Conservation (phyloP, 2,797 vertebrate genomes). For the Sebastes hubbsi region DNA sequence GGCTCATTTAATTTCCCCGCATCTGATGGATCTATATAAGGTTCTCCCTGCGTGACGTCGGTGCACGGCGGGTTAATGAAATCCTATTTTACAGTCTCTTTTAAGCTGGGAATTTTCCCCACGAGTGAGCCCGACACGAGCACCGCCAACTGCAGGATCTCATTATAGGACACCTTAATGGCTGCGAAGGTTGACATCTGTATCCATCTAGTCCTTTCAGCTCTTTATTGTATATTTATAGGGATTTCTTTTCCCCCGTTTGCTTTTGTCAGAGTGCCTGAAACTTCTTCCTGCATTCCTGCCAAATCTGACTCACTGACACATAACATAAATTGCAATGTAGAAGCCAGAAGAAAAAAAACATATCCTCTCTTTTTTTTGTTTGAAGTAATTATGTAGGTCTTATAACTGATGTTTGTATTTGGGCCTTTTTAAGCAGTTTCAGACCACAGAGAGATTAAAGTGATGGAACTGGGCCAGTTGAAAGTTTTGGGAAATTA, state of each 20-base stretch:
- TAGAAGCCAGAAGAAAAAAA: background rate
- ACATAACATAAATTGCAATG: background rate
- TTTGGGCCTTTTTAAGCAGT: background rate
- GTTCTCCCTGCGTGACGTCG: background rate
- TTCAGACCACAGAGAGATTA: background rate
- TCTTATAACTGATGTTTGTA: background rate
- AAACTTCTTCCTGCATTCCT: background rate
- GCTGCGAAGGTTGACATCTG: conserved; percentile 1
- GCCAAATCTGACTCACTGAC: conserved; percentile 13
- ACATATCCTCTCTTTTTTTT: background rate
- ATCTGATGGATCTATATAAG: background rate
- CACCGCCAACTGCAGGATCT: background rate
- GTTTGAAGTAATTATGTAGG: background rate
- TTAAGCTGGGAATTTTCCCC: background rate
- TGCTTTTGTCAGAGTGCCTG: background rate
- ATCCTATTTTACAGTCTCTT: background rate
- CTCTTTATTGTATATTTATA: background rate
- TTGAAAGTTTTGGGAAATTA: background rate
- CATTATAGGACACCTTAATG: background rate
- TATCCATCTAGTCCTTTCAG: background rate
- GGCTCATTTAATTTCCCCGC: conserved; percentile 5
- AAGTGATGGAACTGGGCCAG: background rate
- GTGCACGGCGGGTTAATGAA: background rate
- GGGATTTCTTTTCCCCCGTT: too few relatives aligned
- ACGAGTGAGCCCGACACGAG: background rate